A percentile compares a stretch with the other conserved stretches of the same genome.
Conservation (phyloP, 2,888 invertebrate species). For the Odontocolon sp. region DNA sequence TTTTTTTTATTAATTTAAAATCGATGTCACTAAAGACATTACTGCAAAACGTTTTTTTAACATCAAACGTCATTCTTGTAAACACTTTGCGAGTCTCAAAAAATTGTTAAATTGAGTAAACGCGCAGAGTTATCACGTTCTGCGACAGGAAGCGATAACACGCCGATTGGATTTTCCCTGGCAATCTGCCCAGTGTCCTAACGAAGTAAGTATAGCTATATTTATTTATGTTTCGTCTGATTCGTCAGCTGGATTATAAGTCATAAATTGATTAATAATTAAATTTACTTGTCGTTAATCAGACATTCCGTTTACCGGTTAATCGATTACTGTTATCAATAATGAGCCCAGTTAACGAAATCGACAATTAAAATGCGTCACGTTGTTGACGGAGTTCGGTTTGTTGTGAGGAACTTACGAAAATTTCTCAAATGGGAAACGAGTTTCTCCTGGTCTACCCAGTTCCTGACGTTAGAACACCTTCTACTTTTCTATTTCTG, state of each 20-base stretch:
- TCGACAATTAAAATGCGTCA: background rate
- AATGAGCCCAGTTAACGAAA: background rate
- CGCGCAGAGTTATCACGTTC: background rate
- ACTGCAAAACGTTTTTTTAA: no score
- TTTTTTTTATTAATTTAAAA: no score
- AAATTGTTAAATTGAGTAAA: background rate
- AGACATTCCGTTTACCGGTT: background rate
- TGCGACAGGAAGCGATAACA: constrained; percentile 15
- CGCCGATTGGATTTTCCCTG: constrained; percentile 27
- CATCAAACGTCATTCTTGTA: no score
- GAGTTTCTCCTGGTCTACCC: constrained; percentile 45
- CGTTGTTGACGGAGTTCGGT: background rate
- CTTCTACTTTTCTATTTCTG: background rate
- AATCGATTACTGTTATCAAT: background rate
- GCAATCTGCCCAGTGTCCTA: constrained; percentile 11
- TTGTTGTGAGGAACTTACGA: constrained; percentile 37
- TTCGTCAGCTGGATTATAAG: background rate
- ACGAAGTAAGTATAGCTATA: constrained; percentile 37
- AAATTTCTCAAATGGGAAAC: constrained; percentile 43
- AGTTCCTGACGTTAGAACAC: background rate
- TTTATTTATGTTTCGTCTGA: background rate
- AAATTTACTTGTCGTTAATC: background rate
- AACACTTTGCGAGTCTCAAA: no score
- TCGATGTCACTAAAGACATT: no score
- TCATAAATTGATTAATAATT: background rate